These are phyloP conservation scores for Gnathonemus longibarbis DNA, from an alignment of 2,113 vertebrate genomes.

Conservation along the genomic window DNA sequence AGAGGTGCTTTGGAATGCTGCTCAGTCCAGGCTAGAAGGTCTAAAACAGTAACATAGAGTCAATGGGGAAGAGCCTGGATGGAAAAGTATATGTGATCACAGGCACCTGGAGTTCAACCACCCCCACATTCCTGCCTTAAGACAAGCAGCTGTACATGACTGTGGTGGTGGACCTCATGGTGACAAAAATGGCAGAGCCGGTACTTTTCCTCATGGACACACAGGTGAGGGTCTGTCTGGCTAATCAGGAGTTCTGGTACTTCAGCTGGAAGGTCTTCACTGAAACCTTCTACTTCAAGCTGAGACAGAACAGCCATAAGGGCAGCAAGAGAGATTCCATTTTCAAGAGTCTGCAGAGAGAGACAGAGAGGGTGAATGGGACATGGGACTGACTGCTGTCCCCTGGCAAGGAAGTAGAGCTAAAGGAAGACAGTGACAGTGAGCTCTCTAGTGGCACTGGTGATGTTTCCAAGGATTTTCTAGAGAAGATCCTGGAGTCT, in stretches of 20 bases:
- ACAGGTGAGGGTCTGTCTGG: no score
- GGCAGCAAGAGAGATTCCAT: constrained; percentile 72
- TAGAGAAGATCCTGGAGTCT: constrained; percentile 92
- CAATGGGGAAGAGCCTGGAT: constrained; percentile 90
- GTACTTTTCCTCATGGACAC: no score
- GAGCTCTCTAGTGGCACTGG: constrained; percentile 94
- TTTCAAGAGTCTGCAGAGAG: constrained; percentile 85
- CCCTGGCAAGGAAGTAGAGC: constrained; percentile 81
- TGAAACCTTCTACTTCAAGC: constrained; percentile 87
- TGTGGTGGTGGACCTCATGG: constrained; percentile 72
- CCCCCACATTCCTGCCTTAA: constrained; percentile 85
- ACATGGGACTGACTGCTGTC: constrained; percentile 60
- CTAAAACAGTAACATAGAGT: constrained; percentile 94
- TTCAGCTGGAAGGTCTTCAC: constrained; percentile 93
- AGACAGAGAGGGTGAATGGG: constrained; percentile 69
- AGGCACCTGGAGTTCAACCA: constrained; percentile 91
- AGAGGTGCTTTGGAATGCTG: constrained; percentile 98
- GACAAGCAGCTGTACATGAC: constrained; percentile 93
- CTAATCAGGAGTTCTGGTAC: constrained; percentile 66
- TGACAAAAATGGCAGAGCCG: no score
- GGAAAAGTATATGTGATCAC: constrained; percentile 89
- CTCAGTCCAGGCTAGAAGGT: constrained; percentile 91
- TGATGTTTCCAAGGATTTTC: constrained; percentile 96
- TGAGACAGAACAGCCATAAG: constrained; percentile 76
- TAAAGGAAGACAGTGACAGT: constrained; percentile 93